Conservation (phyloP, 2,113 vertebrate genomes). For the Deroptyus accipitrinus region DNA sequence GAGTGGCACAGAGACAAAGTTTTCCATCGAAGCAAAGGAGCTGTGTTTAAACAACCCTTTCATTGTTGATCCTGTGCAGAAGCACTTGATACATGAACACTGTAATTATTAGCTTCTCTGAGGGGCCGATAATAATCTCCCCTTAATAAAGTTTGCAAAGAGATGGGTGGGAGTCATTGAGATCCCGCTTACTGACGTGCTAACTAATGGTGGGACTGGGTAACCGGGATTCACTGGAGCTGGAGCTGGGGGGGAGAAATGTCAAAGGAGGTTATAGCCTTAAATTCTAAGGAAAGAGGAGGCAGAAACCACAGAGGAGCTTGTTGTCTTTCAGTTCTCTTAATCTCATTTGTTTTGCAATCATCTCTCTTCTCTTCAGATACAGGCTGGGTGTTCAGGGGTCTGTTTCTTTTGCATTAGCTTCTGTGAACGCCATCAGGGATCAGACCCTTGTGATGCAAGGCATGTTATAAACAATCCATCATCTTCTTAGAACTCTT, state of each 20-base stretch:
- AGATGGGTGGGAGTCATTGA: background rate
- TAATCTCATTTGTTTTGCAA: background rate
- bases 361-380: background rate
- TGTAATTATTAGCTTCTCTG: conserved; percentile 22
- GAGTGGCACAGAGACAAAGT: background rate
- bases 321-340: conserved; percentile 1
- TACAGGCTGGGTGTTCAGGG: background rate
- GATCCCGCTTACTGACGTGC: background rate
- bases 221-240: background rate
- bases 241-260: background rate
- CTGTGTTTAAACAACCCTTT: conserved; percentile 5
- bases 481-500: conserved; percentile 1
- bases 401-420: background rate
- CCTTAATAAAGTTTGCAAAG: background rate
- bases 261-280: background rate
- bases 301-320: background rate
- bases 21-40: conserved; percentile 7
- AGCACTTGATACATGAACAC: background rate
- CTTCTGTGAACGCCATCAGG: background rate
- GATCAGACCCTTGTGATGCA: background rate
- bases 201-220: background rate
- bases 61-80: conserved; percentile 50
- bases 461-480: background rate
- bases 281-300: conserved; percentile 25
- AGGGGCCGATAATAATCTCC: background rate